These are phyloP conservation scores for Phaethornis superciliosus DNA, from an alignment of 2,113 vertebrate genomes.

Conservation along the genomic window DNA sequence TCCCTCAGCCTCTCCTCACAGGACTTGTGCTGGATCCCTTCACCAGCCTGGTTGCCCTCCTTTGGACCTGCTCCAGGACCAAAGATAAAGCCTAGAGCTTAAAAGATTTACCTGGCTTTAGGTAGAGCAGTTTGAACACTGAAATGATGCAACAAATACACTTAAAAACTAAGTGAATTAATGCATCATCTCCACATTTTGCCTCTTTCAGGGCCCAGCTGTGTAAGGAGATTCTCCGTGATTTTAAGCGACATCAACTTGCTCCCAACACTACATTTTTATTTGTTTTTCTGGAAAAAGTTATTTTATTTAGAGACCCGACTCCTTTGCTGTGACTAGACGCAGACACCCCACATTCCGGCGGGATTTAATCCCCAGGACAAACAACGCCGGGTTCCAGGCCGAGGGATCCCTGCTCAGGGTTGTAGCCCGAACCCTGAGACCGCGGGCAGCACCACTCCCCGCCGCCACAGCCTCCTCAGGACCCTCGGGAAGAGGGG, in stretches of 20 bases:
- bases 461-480: neutral
- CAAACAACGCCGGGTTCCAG: neutral
- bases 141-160: neutral
- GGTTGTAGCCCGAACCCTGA: fast-evolving
- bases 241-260: neutral
- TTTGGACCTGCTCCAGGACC: too few species aligned
- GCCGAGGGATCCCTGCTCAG: neutral
- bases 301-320: fast-evolving
- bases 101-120: neutral
- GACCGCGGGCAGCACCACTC: fast-evolving
- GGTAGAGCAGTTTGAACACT: neutral
- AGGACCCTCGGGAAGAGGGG: neutral
- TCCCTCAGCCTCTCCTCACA: too few species aligned
- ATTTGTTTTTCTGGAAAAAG: too few species aligned
- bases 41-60: too few species aligned
- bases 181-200: fast-evolving
- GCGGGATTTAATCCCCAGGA: neutral
- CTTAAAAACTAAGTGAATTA: neutral
- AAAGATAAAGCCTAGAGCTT: neutral
- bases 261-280: neutral
- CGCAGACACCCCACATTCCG: neutral
- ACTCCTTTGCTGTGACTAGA: neutral
- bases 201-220: neutral
- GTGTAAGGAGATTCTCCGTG: fast-evolving
- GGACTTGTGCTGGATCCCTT: too few species aligned